phyloP scores from a whole-genome alignment of 2,113 vertebrate species.

The Petrocephalus microphthalmus region DNA sequence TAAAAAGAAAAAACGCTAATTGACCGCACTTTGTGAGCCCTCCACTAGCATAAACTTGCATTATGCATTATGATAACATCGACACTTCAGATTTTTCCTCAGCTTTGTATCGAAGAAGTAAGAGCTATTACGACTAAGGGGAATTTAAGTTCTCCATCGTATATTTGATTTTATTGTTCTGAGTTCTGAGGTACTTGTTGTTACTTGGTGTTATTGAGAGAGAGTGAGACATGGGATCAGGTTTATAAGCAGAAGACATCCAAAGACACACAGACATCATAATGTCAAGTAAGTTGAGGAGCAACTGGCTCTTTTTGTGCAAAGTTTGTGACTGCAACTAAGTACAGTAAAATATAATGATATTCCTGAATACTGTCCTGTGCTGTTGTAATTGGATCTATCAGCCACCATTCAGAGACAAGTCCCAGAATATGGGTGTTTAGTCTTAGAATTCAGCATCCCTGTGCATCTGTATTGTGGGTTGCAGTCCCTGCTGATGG shows the following conservation, averaged over 20 bases:
- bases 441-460: neutral
- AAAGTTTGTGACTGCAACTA: neutral
- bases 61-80: neutral
- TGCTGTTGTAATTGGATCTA: neutral
- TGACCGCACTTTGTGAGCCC: neutral
- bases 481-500: neutral
- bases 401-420: neutral
- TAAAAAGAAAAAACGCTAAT: neutral
- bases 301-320: neutral
- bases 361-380: neutral
- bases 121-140: neutral
- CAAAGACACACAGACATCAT: neutral
- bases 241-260: neutral
- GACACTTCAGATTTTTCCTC: neutral
- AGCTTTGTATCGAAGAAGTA: neutral
- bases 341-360: neutral
- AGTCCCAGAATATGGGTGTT: neutral
- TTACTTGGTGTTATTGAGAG: neutral
- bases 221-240: neutral
- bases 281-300: neutral
- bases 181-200: neutral
- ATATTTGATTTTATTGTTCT: neutral
- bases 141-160: neutral
- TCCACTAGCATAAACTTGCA: neutral
- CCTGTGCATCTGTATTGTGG: neutral